phyloP scores from a whole-genome alignment of 2,888 invertebrate species.

The Alsophila aescularia region DNA sequence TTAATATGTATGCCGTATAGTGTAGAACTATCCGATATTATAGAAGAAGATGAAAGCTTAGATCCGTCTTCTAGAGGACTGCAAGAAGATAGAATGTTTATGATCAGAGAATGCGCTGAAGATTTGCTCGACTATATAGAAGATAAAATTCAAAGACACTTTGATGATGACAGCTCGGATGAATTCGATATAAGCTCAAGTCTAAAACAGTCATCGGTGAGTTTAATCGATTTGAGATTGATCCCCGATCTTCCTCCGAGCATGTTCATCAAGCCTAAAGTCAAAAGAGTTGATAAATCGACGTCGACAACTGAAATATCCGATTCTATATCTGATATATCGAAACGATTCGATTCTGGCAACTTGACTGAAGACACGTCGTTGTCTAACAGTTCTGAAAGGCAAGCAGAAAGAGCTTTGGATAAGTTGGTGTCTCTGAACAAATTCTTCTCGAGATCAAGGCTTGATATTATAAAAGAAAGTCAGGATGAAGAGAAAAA shows the following conservation, averaged over 20 bases:
- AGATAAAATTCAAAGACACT: constrained; percentile 59
- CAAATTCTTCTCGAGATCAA: constrained; percentile 74
- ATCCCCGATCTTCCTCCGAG: constrained; percentile 77
- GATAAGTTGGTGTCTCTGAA: constrained; percentile 75
- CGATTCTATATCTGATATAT: constrained; percentile 68
- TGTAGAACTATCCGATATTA: constrained; percentile 74
- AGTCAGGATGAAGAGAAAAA: constrained; percentile 59
- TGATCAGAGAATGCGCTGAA: constrained; percentile 61
- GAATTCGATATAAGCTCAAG: constrained; percentile 69
- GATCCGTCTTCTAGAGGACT: constrained; percentile 63
- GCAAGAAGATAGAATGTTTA: constrained; percentile 56
- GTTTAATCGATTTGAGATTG: constrained; percentile 72
- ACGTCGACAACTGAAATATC: constrained; percentile 77
- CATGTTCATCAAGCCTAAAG: constrained; percentile 72
- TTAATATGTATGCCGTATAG: constrained; percentile 66
- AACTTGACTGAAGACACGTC: constrained; percentile 76
- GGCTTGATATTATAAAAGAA: constrained; percentile 79
- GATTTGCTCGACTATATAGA: constrained; percentile 68
- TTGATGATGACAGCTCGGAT: constrained; percentile 61
- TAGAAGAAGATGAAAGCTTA: constrained; percentile 73
- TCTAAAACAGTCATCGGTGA: constrained; percentile 67
- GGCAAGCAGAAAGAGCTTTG: constrained; percentile 64
- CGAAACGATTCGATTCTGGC: constrained; percentile 65
- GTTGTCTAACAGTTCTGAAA: constrained; percentile 60
- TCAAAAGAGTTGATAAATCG: constrained; percentile 69